phyloP scores from a whole-genome alignment of 1,140 invertebrate genomes.

The Matsumurasca onukii region DNA sequence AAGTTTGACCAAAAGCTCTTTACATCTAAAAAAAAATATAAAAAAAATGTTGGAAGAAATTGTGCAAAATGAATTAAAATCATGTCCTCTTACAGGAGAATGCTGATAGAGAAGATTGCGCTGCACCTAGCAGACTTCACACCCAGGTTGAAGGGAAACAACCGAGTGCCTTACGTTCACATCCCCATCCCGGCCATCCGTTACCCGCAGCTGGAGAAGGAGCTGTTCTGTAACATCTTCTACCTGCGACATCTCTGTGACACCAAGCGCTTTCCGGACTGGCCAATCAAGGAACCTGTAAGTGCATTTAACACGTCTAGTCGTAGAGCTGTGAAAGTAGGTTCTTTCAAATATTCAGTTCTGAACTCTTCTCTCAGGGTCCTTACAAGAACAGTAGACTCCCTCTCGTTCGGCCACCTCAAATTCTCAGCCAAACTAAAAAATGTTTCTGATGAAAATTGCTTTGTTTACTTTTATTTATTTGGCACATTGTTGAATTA shows the following conservation, averaged over 20 bases:
- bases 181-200: constrained; percentile 93
- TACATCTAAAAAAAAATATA: too few species aligned
- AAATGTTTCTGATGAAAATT: too few species aligned
- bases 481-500: too few species aligned
- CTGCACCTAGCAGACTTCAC: constrained; percentile 97
- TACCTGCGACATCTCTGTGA: constrained; percentile 97
- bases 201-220: constrained; percentile 93
- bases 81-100: constrained; percentile 57
- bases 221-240: constrained; percentile 99
- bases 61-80: too few species aligned
- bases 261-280: constrained; percentile 86
- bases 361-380: too few species aligned
- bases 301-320: constrained; percentile 38
- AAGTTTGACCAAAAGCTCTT: too few species aligned
- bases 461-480: too few species aligned
- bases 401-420: too few species aligned
- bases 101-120: constrained; percentile 96
- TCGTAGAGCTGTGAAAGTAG: neutral
- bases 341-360: constrained; percentile 9
- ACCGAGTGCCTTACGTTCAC: constrained; percentile 94
- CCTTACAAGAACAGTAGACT: too few species aligned
- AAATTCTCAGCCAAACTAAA: too few species aligned
- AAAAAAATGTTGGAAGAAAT: too few species aligned
- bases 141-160: constrained; percentile 89
- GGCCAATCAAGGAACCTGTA: constrained; percentile 96